Evolutionary conservation across 2,113 vertebrate genomes (phyloP).

Genomic region (Hydropotes inermis): DNA sequence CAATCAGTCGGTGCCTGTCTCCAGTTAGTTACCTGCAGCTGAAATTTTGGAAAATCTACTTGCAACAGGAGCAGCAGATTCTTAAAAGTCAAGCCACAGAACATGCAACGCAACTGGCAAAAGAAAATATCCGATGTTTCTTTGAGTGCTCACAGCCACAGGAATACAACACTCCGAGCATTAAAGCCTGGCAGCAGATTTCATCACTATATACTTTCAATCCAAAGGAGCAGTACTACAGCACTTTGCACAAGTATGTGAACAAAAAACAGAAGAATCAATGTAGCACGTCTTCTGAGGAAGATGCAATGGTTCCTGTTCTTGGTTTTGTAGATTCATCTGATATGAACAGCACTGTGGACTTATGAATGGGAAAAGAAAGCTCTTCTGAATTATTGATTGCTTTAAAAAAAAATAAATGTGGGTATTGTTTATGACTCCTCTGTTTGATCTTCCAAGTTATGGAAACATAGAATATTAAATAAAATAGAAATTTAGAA

Average conservation of each 20-base stretch:
- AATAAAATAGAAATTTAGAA: not conserved
- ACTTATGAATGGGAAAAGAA: not conserved
- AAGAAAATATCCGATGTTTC: slow-evolving; percentile 83
- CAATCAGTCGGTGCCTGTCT: slow-evolving; percentile 76
- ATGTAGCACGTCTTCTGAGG: fast-evolving
- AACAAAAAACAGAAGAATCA: not conserved
- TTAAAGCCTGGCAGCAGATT: slow-evolving; percentile 81
- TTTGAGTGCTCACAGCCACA: slow-evolving; percentile 73
- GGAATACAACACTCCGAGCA: slow-evolving; percentile 69
- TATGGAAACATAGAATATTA: not conserved
- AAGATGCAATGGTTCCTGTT: not conserved
- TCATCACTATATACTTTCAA: slow-evolving; percentile 78
- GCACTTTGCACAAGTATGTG: slow-evolving; percentile 80
- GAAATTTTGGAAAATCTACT: slow-evolving; percentile 84
- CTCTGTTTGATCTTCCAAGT: not conserved
- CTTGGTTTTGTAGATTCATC: slow-evolving; percentile 73
- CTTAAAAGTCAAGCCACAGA: slow-evolving; percentile 72
- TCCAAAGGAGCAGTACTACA: slow-evolving; percentile 75
- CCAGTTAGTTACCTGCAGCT: slow-evolving; percentile 84
- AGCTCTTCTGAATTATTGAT: not conserved
- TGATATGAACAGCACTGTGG: fast-evolving
- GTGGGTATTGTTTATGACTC: not conserved
- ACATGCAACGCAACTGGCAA: slow-evolving; percentile 82
- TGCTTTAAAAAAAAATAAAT: not conserved
- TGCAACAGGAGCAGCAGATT: slow-evolving; percentile 75